Evolutionary conservation across 2,888 invertebrate species (phyloP), one percentile per base, ranked within the genome.

Genomic region (Cataglyphis cursor): DNA sequence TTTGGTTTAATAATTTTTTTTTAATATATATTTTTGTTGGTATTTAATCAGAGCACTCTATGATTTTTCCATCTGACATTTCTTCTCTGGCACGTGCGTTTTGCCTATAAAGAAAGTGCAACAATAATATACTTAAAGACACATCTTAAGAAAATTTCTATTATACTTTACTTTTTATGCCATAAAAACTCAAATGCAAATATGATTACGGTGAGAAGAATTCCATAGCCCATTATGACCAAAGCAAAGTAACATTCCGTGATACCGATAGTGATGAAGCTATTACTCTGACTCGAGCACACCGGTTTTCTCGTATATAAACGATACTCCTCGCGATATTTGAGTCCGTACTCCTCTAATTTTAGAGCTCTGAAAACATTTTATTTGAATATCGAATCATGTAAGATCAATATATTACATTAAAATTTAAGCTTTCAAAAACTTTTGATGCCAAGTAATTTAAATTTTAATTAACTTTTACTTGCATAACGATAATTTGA

Each of bases 231-330:
- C 9, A 96, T 95, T n/a, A 95, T 95, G 81, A 96, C 89, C 88
- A 96, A 93, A 0, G 96, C 96, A 0, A 96, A 96, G 81, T 95
- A 95, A 94, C 96, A 96, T 90, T 96, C 96, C 0, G 95, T 95
- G 84, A 96, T 94, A 41, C 96, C 96, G 0, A 97, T 97, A 81
- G 96, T 96, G 90, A 97, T 95, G 94, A 97, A 97, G 2, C 96
- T 95, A 18, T 96, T 95, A 18, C 96, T 95, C 5, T 95, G 93
- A 10, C 96, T 96, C 0, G 95, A 95, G 87, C 97, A 97, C 1
- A 94, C 92, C 0, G 97, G 97, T 88, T 96, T 96, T 10, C 95
- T 95, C 0, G 96, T 96, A 87, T 96, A 96, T 10, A 97, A 94
- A 0, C 96, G 93, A 21, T 94, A 92, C 89, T 95, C 95, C 94